Base-by-base conservation (phyloP, 2,888 invertebrate genomes). In the Drosophila acutilabella region DNA sequence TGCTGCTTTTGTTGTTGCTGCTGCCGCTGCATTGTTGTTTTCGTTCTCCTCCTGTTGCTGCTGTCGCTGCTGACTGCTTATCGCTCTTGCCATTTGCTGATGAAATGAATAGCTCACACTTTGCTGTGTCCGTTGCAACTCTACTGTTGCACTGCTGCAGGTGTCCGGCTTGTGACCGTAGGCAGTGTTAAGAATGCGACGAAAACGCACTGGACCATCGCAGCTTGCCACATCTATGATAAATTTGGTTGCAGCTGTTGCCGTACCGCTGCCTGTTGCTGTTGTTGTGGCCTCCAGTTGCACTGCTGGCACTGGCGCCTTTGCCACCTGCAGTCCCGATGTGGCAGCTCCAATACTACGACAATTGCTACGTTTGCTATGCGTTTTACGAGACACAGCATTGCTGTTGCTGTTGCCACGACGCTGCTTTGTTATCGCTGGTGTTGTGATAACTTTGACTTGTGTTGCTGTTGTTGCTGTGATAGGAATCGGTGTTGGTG, bases 171-270 rank as follows among this genome's bases (percentile, higher is more conserved):
- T 93, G 40, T 91, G 91, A 2, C 92, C 94, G 93, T 97, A 98
- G 65, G 97, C 96, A 53, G 95, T 95, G 93, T 98, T 98, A 2
- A 97, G 93, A 2, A 98, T 97, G 2, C 97, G 94, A 82, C 96
- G 96, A 92, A 98, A 96, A 26, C 96, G 94, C 0, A 98, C 97
- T 0, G 98, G 98, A 0, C 98, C 98, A 92, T 98, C 98, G 92
- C 98, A 98, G 72, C 96, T 97, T 0, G 97, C 98, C n/a, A 97
- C 94, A 92, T 98, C 97, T 68, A 97, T 93, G 1, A 97, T 95
- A 0, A 96, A 95, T 89, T 94, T 94, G 4, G 83, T 54, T 1
- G 62, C 42, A 5, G 72, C 18, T 4, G 73, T 48, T 2, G 64
- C 42, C 5, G 73, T 33, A 18, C 74, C 57, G 52, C 33, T 16